These are phyloP conservation scores for Imbricaverruca yamaguchii DNA, from an alignment of 2,888 invertebrate genomes.

Conservation along the genomic window DNA sequence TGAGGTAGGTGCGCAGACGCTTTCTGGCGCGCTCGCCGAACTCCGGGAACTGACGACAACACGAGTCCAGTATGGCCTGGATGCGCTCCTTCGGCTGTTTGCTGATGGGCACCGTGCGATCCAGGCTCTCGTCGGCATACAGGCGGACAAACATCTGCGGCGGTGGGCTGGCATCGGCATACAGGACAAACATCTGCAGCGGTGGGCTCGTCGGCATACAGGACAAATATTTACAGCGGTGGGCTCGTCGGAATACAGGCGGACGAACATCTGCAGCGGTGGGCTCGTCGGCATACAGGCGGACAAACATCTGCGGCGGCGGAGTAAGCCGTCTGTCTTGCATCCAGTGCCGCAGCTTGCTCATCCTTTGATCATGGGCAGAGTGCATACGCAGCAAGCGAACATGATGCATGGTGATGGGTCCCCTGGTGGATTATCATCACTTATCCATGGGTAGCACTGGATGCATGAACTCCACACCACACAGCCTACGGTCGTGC, in stretches of 20 bases:
- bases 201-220: constrained; percentile 95
- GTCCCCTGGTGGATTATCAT: too few relatives aligned
- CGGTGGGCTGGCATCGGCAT: constrained; percentile 25
- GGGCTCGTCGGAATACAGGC: background rate
- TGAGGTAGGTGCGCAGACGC: constrained; percentile 87
- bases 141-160: constrained; percentile 66
- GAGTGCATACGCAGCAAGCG: background rate
- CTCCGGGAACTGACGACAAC: constrained; percentile 93
- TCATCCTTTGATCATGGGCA: background rate
- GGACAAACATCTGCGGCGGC: constrained; percentile 56
- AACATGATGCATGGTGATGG: background rate
- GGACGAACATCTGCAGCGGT: background rate
- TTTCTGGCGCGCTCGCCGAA: constrained; percentile 91
- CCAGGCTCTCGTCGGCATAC: constrained; percentile 93
- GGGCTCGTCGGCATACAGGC: constrained; percentile 72
- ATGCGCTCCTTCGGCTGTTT: constrained; percentile 97
- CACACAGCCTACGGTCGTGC: too few relatives aligned
- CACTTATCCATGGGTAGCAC: too few relatives aligned
- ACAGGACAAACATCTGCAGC: too few relatives aligned
- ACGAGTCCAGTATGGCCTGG: constrained; percentile 93
- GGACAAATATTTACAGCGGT: constrained; percentile 56
- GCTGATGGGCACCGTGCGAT: constrained; percentile 92
- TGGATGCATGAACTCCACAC: too few relatives aligned
- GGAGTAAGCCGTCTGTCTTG: background rate
- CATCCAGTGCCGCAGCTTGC: too few relatives aligned